Conservation (phyloP, 2,113 vertebrate species). For the Chaenocephalus aceratus region DNA sequence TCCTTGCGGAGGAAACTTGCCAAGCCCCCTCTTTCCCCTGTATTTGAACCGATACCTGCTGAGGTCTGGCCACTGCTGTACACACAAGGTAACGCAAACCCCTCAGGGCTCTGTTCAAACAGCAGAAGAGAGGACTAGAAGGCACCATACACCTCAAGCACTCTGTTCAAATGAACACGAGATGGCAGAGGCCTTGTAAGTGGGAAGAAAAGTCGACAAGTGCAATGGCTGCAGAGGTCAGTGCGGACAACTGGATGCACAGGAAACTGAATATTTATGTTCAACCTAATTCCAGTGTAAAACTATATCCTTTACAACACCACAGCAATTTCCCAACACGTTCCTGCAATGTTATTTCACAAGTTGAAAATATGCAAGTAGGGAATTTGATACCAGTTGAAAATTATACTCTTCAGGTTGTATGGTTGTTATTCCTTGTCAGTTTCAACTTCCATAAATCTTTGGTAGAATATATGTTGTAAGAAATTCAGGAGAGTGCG, state of each 20-base stretch:
- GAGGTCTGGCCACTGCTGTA: constrained; percentile 68
- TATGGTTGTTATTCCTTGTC: constrained; percentile 52
- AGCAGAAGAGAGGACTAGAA: constrained; percentile 33
- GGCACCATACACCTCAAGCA: constrained; percentile 51
- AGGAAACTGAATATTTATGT: constrained; percentile 55
- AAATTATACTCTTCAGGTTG: constrained; percentile 59
- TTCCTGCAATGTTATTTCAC: constrained; percentile 57
- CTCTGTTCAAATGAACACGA: not conserved
- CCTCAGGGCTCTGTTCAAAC: constrained; percentile 61
- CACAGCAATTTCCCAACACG: constrained; percentile 52
- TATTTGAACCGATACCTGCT: constrained; percentile 75
- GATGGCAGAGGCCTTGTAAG: constrained; percentile 2
- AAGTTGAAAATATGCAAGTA: constrained; percentile 42
- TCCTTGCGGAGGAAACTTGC: constrained; percentile 67
- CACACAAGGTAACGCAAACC: constrained; percentile 62
- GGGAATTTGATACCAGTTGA: constrained; percentile 46
- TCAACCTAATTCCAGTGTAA: constrained; percentile 45
- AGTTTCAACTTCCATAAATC: constrained; percentile 60
- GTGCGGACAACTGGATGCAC: constrained; percentile 22
- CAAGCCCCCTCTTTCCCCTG: constrained; percentile 33
- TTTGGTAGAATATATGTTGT: constrained; percentile 30
- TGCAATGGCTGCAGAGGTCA: constrained; percentile 38
- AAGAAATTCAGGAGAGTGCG: constrained; percentile 49
- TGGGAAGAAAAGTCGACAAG: constrained; percentile 14
- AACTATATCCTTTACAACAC: constrained; percentile 53